Conservation (phyloP, 2,113 vertebrate species). For the Nesoenas mayeri region DNA sequence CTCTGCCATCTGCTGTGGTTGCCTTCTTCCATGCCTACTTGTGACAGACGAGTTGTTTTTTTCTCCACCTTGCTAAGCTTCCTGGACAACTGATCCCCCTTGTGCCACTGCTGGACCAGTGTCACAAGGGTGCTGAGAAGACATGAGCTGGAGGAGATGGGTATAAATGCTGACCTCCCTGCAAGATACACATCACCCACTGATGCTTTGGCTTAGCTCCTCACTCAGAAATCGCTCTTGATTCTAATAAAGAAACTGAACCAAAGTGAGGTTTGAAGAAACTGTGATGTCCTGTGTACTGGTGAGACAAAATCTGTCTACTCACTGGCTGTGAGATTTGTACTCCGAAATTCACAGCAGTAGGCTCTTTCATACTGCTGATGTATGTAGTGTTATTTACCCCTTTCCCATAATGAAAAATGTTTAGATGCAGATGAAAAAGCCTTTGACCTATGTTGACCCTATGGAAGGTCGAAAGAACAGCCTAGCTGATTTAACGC, state of each 20-base stretch:
- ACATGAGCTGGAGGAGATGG: not conserved
- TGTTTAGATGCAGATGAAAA: not conserved
- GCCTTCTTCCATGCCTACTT: constrained; percentile 2
- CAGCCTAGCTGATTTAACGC: not conserved
- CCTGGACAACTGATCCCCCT: not conserved
- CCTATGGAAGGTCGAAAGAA: not conserved
- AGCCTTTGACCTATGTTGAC: not conserved
- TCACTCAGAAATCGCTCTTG: not conserved
- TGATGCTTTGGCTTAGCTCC: not conserved
- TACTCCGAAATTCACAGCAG: not conserved
- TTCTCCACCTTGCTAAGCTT: not conserved
- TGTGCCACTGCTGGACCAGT: not conserved
- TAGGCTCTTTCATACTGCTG: not conserved
- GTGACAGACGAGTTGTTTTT: fast-evolving
- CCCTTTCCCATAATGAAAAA: not conserved
- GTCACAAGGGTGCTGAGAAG: not conserved
- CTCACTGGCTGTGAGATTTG: not conserved
- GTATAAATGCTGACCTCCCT: not conserved
- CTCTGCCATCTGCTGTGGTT: not conserved
- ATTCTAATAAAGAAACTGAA: not conserved
- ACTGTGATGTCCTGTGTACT: no score
- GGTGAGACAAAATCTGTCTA: not conserved
- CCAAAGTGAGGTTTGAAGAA: not conserved
- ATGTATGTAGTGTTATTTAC: not conserved
- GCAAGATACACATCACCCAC: not conserved